Percentiles rank a stretch among this genome's conserved stretches.
These are phyloP conservation scores for Notothenia rossii DNA, from an alignment of 2,113 vertebrate species.

Conservation along the genomic window DNA sequence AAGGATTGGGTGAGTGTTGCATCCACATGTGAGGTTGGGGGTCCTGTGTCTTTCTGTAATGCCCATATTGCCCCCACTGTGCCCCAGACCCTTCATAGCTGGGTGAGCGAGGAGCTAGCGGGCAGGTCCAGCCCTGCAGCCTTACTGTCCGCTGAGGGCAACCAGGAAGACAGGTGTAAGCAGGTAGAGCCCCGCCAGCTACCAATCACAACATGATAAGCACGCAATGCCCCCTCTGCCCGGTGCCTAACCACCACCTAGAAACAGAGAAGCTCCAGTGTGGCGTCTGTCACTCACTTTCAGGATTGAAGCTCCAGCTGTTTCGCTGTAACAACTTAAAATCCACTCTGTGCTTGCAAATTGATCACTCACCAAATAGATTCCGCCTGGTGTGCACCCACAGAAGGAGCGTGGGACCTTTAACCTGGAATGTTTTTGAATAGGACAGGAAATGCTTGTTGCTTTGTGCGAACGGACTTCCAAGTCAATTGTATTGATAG, in stretches of 20 bases:
- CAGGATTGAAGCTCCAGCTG: constrained; percentile 44
- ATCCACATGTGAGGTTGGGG: constrained; percentile 19
- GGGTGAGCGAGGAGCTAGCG: constrained; percentile 92
- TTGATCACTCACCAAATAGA: constrained; percentile 38
- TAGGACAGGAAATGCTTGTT: constrained; percentile 26
- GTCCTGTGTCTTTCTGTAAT: constrained; percentile 51
- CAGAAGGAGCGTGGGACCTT: constrained; percentile 1
- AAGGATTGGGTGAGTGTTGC: background rate
- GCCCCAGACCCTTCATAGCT: constrained; percentile 91
- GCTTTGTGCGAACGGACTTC: constrained; percentile 34
- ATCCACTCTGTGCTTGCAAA: constrained; percentile 45
- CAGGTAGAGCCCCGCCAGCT: constrained; percentile 89
- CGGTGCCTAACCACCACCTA: constrained; percentile 82
- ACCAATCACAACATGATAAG: constrained; percentile 54
- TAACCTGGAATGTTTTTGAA: constrained; percentile 4
- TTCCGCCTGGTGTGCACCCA: constrained; percentile 45
- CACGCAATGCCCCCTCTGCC: constrained; percentile 70
- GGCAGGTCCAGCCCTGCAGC: constrained; percentile 89
- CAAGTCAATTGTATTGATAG: constrained; percentile 1
- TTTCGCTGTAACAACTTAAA: constrained; percentile 53
- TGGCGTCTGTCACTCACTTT: constrained; percentile 61
- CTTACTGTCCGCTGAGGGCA: constrained; percentile 90
- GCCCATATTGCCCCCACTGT: constrained; percentile 82
- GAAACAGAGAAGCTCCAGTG: constrained; percentile 26
- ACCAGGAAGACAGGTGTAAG: constrained; percentile 96